Base-by-base conservation (phyloP, 2,888 invertebrate genomes). In the Lepidocyrtinus sp. region DNA sequence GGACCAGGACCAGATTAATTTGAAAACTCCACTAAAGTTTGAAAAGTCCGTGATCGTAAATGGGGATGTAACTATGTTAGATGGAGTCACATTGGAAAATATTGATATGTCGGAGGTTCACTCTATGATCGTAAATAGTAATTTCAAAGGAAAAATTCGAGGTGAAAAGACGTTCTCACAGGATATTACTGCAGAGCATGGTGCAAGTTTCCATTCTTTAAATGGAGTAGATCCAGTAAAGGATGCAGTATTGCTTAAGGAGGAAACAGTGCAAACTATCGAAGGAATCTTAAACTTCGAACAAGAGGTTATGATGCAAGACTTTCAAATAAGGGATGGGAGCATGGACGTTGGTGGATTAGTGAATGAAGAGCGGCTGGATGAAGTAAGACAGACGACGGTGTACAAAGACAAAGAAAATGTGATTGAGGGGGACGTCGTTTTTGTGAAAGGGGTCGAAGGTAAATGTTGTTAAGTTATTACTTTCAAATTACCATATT, bases 101-200 rank as follows among this genome's bases (percentile, higher is more conserved):
- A 68, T 77, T 21, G 83, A 85, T 36, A 62, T 85, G 63, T 81
- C 83, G 0, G 45, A 73, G 36, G 19, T 77, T 5, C 46, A 71
- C 1, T 24, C 68, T 15, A 63, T 27, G 25, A 77, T 84, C 45
- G 83, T 84, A 0, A 65, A 70, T 19, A 59, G 65, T 0, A 61
- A 80, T 46, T 75, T 68, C 22, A n/a, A 25, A 2, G 75, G 81
- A 46, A 9, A 67, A 0, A 62, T 85, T 15, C 19, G 67, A 0
- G 85, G 85, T 9, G 15, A 26, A 2, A 85, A 84, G 50, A 70
- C 59, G 0, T 84, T 85, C 65, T 22, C 15, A 9, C 12, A 24
- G 2, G 59, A 62, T 0, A 65, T 84, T 19, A 46, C 55, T n/a
- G 75, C 70, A 15, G 46, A 26, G 2, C 63, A 72, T 27, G 80